These are phyloP conservation scores for Actinopyga echinites DNA, from an alignment of 53 echinoderm and acorn worm genomes.

Conservation along the genomic window DNA sequence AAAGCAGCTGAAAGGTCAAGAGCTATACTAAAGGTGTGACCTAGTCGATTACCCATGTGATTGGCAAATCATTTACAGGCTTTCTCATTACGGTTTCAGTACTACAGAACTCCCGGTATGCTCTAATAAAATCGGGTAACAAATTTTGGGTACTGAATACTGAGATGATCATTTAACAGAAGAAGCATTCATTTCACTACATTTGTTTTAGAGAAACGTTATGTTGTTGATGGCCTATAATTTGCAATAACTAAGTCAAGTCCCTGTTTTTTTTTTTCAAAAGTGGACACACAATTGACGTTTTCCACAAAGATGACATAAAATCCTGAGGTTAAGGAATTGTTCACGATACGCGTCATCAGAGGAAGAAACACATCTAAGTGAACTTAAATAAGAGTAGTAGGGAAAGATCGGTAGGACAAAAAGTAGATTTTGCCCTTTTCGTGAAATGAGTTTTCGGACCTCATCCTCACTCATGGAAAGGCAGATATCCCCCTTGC, in stretches of 20 bases:
- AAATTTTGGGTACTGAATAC: neutral
- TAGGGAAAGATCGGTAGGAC: no score
- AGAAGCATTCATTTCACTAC: neutral
- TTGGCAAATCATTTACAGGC: neutral
- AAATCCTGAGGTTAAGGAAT: neutral
- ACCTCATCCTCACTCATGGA: no score
- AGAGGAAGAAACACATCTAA: no score
- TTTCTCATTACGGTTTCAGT: neutral
- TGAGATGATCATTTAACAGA: neutral
- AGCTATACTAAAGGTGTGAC: neutral
- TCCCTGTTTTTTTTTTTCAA: constrained; percentile 5
- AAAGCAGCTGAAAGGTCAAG: constrained; percentile 8
- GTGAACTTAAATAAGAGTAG: no score
- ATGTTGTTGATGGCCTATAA: constrained; percentile 13
- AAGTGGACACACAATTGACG: neutral
- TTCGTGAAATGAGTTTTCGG: no score
- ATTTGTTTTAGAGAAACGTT: neutral
- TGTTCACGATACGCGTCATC: no score
- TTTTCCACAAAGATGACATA: neutral
- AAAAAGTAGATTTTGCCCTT: no score
- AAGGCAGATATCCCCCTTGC: no score
- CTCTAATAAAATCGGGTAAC: constrained; percentile 1
- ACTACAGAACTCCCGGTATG: neutral
- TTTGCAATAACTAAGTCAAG: neutral
- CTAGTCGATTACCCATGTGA: neutral